phyloP scores from a whole-genome alignment of 2,888 invertebrate species.

The Nesidiocoris tenuis region DNA sequence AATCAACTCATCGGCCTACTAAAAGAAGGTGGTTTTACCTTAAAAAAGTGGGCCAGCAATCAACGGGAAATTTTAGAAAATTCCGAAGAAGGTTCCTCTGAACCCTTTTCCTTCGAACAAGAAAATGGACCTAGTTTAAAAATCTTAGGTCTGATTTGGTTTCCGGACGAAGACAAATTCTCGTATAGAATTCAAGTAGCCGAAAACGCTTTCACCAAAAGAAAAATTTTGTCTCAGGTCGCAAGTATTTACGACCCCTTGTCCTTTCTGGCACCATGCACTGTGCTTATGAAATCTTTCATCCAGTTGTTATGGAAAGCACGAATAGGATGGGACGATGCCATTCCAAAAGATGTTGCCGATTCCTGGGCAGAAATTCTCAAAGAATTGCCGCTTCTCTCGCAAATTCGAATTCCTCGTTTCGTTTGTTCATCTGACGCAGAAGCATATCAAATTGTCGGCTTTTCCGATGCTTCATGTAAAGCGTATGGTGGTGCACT shows the following conservation, averaged over 20 bases:
- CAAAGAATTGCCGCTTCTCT: background rate
- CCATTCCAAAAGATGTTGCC: background rate
- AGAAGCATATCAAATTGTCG: background rate
- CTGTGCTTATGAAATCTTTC: background rate
- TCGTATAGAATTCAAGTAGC: slow-evolving; percentile 27
- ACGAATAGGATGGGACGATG: background rate
- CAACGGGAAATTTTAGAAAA: background rate
- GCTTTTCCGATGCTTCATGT: background rate
- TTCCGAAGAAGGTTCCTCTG: too few species aligned
- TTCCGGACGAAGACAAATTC: slow-evolving; percentile 38
- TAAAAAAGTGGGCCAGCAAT: slow-evolving; percentile 50
- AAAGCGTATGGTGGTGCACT: background rate
- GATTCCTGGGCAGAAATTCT: background rate
- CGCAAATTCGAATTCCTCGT: background rate
- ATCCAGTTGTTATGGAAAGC: background rate
- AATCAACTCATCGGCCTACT: slow-evolving; percentile 45
- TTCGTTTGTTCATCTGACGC: background rate
- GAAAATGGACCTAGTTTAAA: slow-evolving; percentile 26
- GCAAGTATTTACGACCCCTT: background rate
- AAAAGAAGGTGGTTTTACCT: slow-evolving; percentile 45
- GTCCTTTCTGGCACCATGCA: background rate
- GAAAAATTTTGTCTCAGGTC: slow-evolving; percentile 44
- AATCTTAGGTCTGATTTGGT: slow-evolving; percentile 47
- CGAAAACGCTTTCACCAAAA: slow-evolving; percentile 39
- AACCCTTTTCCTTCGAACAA: too few species aligned